These are phyloP conservation scores for Theretra japonica DNA, from an alignment of 2,888 invertebrate species.

Conservation along the genomic window DNA sequence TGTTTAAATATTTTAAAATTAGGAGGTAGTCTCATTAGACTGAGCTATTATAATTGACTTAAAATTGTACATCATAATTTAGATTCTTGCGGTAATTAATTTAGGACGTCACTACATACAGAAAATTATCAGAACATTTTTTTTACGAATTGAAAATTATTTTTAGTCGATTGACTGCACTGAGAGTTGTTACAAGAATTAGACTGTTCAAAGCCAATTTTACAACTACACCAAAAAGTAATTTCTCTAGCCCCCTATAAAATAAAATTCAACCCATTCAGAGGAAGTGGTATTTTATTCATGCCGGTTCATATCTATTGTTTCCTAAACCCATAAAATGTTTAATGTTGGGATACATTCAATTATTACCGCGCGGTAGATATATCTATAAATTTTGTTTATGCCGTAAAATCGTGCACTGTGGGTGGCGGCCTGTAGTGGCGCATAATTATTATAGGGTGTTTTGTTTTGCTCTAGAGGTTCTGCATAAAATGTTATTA, in stretches of 20 bases:
- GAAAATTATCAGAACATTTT: too few species aligned
- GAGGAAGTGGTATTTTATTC: slow-evolving; percentile 27
- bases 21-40: too few species aligned
- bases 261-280: slow-evolving; percentile 8
- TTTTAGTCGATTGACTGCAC: too few species aligned
- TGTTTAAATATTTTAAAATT: not conserved
- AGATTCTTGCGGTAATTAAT: too few species aligned
- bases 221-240: too few species aligned
- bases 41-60: too few species aligned
- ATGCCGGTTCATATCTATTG: slow-evolving; percentile 20
- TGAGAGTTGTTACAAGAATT: too few species aligned
- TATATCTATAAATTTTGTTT: slow-evolving; percentile 26
- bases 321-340: slow-evolving; percentile 29
- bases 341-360: slow-evolving; percentile 26
- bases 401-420: slow-evolving; percentile 23
- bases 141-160: too few species aligned
- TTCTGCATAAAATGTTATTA: not conserved
- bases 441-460: not conserved
- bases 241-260: not conserved
- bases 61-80: too few species aligned
- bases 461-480: not conserved
- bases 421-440: slow-evolving; percentile 25
- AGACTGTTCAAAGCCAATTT: too few species aligned
- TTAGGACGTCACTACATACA: too few species aligned
- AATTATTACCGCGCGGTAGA: slow-evolving; percentile 21